Evolutionary conservation across 2,797 vertebrate genomes (phyloP), one percentile per base, ranked within the genome.

Genomic region (Hippocampus kuda): DNA sequence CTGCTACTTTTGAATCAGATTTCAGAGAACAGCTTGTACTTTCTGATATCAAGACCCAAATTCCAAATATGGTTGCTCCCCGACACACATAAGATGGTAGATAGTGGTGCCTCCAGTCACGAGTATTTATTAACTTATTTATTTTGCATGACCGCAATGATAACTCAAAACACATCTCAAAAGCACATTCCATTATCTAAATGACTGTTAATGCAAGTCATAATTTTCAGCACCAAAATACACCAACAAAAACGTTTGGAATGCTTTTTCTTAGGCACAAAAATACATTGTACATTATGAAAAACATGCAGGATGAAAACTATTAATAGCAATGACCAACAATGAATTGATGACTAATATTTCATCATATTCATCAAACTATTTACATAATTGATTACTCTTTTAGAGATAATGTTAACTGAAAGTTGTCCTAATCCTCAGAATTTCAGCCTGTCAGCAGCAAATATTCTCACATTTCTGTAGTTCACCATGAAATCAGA

Each of bases 1-100:
- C 54, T 73, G n/a, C 22, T 70, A 68, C 30, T 42, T 76, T 56
- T 63, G 38, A 75, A 62, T 77, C 54, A 56, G 56, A 73, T 70
- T 73, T 77, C 48, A 67, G 66, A 70, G 49, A 1, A 59, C 56
- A 59, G 56, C 56, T 27, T 59, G 56, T 59, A 59, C 56, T 59
- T 27, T 59, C 15, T 24, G 22, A 54, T 54, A 30, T 59, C 56
- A 59, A 59, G 56, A 59, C 24, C 12, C 56, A 59, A 59, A 59
- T 27, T 59, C 26, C 13, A 59, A 59, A 59, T 27, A 15, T 59
- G 27, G 27, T 60, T 60, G 16, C 18, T 34, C 59, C 59, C 27
- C 30, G 9, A 13, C 59, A 38, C 3, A 8, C 27, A 34, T 34
- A 60, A 60, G 27, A 30, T 34, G 27, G 12, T 7, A 34, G 5